Base-by-base conservation (phyloP, 2,888 invertebrate species). In the Luperina testacea region DNA sequence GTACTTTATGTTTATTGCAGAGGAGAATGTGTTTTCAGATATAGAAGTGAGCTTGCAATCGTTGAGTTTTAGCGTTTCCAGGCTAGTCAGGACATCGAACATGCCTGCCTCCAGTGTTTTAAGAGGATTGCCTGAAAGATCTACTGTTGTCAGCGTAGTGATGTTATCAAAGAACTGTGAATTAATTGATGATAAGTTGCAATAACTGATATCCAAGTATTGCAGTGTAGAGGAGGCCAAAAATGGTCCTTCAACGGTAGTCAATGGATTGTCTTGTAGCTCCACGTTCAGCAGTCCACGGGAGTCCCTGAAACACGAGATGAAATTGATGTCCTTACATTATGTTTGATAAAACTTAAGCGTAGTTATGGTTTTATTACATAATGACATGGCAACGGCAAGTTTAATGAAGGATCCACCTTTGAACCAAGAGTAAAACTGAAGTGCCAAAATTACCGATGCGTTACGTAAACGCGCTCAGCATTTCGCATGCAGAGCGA, bases 261-360 rank as follows among this genome's bases (percentile, higher is more conserved):
- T 95, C 83, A 98, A 93, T 0, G 97, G 98, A 91, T 98, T 98
- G 89, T 97, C 97, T 92, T 98, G 98, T 9, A 98, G 96, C 90
- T 98, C 98, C 87, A 98, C 95, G 77, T 98, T 97, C 76, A 98
- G 97, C 75, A 98, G 96, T 32, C 98, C 98, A 9, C 97, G 97
- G 71, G 97, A 97, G 91, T 98, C 98, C 89, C 98, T 98, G 97
- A 82, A 95, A 94, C 71, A 53, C n/a, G 57, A 78, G 63, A 69
- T 17, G 8, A 57, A 32, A 84, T 75, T 32, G 11, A 81, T 81
- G 59, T 64, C 1, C 2, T 53, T 38, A 27, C 48, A 1, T 61
- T n/a, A 57, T 45, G 45, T 53, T 80, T 63, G 4, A 53, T n/a
- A 53, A 17, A 51, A 51, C n/a, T 5, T 57, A 51, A n/a, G 5